These are phyloP conservation scores for Ophonus ardosiacus DNA, from an alignment of 2,888 invertebrate species.

Conservation along the genomic window DNA sequence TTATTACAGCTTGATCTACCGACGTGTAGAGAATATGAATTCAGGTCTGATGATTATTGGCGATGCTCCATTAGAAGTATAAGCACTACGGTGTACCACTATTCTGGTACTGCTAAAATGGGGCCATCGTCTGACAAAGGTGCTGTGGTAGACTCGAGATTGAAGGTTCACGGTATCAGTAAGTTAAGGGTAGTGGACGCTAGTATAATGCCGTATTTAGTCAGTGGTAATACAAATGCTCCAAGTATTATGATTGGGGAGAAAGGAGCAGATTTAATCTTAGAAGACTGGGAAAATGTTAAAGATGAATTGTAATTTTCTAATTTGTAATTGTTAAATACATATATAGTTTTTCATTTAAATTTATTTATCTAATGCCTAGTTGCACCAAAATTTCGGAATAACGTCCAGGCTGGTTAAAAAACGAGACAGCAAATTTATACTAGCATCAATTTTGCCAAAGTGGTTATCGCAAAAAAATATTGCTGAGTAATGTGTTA, in stretches of 20 bases:
- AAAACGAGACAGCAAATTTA: too few species aligned
- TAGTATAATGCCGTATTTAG: conserved; percentile 88
- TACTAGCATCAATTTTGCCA: too few species aligned
- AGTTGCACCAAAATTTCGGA: too few species aligned
- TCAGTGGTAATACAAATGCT: conserved; percentile 80
- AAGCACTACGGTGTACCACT: conserved; percentile 66
- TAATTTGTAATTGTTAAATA: background rate
- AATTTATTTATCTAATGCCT: too few species aligned
- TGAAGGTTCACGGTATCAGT: conserved; percentile 83
- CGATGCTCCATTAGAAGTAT: conserved; percentile 74
- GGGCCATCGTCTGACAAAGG: conserved; percentile 79
- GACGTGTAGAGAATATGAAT: conserved; percentile 72
- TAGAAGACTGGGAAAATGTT: conserved; percentile 69
- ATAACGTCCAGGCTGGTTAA: too few species aligned
- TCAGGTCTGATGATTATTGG: conserved; percentile 77
- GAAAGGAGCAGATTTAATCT: conserved; percentile 76
- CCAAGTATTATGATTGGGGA: conserved; percentile 75
- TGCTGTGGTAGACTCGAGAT: conserved; percentile 84
- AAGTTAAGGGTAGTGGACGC: conserved; percentile 87
- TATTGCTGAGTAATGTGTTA: too few species aligned
- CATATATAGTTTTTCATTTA: background rate
- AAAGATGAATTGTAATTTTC: conserved; percentile 71
- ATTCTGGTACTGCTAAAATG: conserved; percentile 81
- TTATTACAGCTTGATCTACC: conserved; percentile 72
- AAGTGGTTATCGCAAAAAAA: too few species aligned